Conservation (phyloP, 2,797 vertebrate species). For the Vultur gryphus region DNA sequence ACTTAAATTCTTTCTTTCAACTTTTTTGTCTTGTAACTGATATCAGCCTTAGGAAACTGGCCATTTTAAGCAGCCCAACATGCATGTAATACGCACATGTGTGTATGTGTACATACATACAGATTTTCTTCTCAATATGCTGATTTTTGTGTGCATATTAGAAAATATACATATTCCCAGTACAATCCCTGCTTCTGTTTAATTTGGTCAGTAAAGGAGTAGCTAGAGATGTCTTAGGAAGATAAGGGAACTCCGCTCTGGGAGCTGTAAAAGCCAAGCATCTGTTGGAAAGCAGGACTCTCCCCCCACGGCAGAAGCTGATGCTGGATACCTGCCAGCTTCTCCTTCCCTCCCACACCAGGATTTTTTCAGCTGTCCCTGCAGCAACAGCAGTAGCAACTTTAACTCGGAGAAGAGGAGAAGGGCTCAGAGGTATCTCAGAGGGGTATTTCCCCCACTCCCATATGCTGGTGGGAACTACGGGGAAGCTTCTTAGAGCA, state of each 20-base stretch:
- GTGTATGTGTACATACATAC: rapidly evolving
- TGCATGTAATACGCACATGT: rapidly evolving
- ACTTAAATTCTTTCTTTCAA: not conserved
- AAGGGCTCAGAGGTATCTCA: not conserved
- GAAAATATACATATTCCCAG: not conserved
- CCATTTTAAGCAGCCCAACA: not conserved
- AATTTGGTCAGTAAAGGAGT: not conserved
- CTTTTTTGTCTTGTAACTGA: not conserved
- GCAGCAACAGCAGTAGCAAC: not conserved
- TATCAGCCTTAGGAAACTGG: not conserved
- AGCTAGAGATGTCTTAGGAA: slow-evolving; percentile 11
- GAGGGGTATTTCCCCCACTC: not conserved
- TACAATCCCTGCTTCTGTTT: not conserved
- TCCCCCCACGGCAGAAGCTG: not conserved
- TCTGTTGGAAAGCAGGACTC: slow-evolving; percentile 26
- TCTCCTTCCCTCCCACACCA: slow-evolving; percentile 11
- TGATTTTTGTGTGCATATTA: not conserved
- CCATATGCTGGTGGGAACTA: not conserved
- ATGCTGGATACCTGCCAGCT: slow-evolving; percentile 40
- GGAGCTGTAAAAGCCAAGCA: slow-evolving; percentile 20
- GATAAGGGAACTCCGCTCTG: not conserved
- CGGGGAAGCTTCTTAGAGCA: not conserved
- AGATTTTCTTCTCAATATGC: not conserved
- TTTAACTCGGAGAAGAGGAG: not conserved
- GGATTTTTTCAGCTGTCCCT: slow-evolving; percentile 22